phyloP scores from a whole-genome alignment of 2,888 invertebrate genomes.

The Cyaniris semiargus region DNA sequence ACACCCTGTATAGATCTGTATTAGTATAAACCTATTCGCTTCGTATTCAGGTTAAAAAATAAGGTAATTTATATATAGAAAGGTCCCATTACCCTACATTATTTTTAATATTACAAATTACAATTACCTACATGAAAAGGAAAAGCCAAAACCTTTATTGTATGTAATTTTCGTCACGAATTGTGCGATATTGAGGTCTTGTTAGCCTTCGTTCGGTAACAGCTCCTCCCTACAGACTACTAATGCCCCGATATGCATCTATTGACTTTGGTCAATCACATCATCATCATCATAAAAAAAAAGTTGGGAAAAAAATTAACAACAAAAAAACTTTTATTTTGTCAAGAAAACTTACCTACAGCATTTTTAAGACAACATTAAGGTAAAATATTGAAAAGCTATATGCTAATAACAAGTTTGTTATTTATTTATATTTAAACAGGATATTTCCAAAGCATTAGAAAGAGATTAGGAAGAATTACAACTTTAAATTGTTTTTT shows the following conservation, averaged over 20 bases:
- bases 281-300: background rate
- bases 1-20: too few species aligned
- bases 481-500: background rate
- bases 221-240: conserved; percentile 3
- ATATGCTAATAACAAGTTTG: background rate
- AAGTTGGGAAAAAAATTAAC: background rate
- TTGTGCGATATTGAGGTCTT: background rate
- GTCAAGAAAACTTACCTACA: background rate
- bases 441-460: background rate
- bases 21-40: too few species aligned
- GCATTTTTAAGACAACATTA: background rate
- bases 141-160: background rate
- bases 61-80: too few species aligned
- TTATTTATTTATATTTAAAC: background rate
- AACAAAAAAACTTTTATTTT: background rate
- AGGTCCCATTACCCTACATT: background rate
- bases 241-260: background rate
- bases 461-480: background rate
- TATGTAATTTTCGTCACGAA: background rate
- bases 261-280: background rate
- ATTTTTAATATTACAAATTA: background rate
- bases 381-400: background rate
- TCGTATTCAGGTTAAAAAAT: too few species aligned
- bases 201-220: background rate
- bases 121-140: background rate